Base-by-base conservation (phyloP, 1,140 invertebrate genomes). In the Lycorma delicatula region DNA sequence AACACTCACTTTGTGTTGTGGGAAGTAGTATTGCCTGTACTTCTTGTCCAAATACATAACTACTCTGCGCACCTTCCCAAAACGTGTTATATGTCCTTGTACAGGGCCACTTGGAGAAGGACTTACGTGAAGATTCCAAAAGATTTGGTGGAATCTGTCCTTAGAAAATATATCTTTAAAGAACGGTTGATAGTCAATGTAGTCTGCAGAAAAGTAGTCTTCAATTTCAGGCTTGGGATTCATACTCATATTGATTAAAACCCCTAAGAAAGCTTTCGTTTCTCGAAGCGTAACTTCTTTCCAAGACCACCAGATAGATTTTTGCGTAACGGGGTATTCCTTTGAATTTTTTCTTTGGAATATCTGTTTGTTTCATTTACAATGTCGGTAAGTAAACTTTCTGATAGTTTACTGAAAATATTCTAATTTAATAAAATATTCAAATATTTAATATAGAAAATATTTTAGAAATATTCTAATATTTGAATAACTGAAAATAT, bases 351-450 rank as follows among this genome's bases (percentile, higher is more conserved):
- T 20, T 36, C 52, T 9, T 22, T 5, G 1, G 52, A n/a, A 25
- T 54, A 56, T 28, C 44, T 1, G 13, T 56, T 49, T 1, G 41
- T 56, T 34, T 56, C 46, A 49, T 56, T 56, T 29, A 56, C 28
- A 28, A 56, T 56, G n/a, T n/a, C n/a, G n/a, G n/a, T n/a, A n/a
- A n/a, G n/a, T n/a, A n/a, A n/a, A n/a, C n/a, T n/a, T n/a, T n/a
- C n/a, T n/a, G n/a, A n/a, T n/a, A n/a, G n/a, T n/a, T n/a, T n/a
- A n/a, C n/a, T n/a, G n/a, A n/a, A n/a, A n/a, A n/a, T n/a, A n/a
- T n/a, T n/a, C n/a, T n/a, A n/a, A n/a, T n/a, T n/a, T n/a, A n/a
- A n/a, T n/a, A n/a, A n/a, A n/a, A n/a, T n/a, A n/a, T n/a, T n/a
- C n/a, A n/a, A n/a, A n/a, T n/a, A n/a, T n/a, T n/a, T n/a, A n/a